Evolutionary conservation across 2,888 invertebrate species (phyloP).

Genomic region (Plutella xylostella): DNA sequence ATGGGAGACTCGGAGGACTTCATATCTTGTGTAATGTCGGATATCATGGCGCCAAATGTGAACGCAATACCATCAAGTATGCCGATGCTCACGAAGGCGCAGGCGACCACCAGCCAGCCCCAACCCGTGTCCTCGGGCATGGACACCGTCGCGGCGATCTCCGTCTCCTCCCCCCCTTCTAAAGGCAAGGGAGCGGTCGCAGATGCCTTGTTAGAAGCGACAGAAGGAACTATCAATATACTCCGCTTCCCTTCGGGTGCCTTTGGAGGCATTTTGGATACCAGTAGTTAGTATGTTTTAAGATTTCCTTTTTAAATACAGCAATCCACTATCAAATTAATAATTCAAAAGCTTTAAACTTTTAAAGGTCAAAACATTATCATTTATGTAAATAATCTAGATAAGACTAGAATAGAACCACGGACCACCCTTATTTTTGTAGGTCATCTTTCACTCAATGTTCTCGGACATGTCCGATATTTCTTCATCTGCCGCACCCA

Average conservation of each 20-base stretch:
- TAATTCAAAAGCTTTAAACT: too few species aligned
- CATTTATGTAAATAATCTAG: too few species aligned
- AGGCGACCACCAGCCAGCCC: conserved; percentile 53
- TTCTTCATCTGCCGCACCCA: too few species aligned
- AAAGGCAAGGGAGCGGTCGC: conserved; percentile 29
- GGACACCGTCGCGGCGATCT: conserved; percentile 54
- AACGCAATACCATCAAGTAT: conserved; percentile 46
- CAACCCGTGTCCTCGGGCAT: conserved; percentile 52
- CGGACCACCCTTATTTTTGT: too few species aligned
- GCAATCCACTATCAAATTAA: too few species aligned
- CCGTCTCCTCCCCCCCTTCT: conserved; percentile 50
- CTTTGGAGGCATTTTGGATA: conserved; percentile 18
- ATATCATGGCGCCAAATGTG: conserved; percentile 47
- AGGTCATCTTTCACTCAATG: too few species aligned
- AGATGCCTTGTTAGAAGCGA: too few species aligned
- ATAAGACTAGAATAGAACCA: too few species aligned
- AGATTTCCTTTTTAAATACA: too few species aligned
- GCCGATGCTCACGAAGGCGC: conserved; percentile 36
- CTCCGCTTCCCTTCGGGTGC: conserved; percentile 25
- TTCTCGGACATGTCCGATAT: too few species aligned
- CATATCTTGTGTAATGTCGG: conserved; percentile 40
- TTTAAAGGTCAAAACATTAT: too few species aligned
- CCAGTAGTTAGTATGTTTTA: too few species aligned
- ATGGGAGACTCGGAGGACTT: conserved; percentile 31
- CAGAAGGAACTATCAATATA: conserved; percentile 35